Base-by-base conservation (phyloP, 2,797 vertebrate species). In the Enteromius argenteus region DNA sequence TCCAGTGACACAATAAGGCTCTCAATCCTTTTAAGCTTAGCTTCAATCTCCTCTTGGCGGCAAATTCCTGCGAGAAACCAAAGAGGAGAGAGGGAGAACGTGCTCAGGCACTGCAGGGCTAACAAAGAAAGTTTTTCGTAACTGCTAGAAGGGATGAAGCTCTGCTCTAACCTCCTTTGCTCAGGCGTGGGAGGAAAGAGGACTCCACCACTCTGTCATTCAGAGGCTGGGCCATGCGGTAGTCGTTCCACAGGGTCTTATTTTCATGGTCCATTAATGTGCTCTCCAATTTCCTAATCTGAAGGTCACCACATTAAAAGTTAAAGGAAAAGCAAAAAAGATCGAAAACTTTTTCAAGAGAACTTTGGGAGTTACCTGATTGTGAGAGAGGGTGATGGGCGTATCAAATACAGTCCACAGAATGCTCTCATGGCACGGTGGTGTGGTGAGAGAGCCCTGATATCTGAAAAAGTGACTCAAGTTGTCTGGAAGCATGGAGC, bases 401-500 rank as follows among this genome's bases (percentile, higher is more conserved):
- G 96, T 93, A 4, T 95, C 95, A 56, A 97, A 96, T 84, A 99
- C 88, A 0, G 96, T 97, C 97, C 97, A 99, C 68, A 93, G 89
- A 71, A 99, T 97, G 0, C 96, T 98, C 93, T 99, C 96, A 0
- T 93, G 96, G 89, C 98, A 99, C 0, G 98, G 97, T 0, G 98
- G 97, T 0, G 98, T 98, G 58, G 97, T 98, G 75, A 98, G 95
- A 0, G 97, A 99, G 21, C 98, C 98, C 1, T 92, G 32, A 86
- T 99, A 98, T 74, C 94, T 94, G 90, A 96, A 99, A 94, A 97
- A 98, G 56, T 95, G 89, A 0, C 88, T 88, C 6, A 95, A 86
- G 92, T 97, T 94, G 88, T 94, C 90, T 0, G 98, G 96, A 21
- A 99, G 92, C 97, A 99, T 96, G 84, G 96, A 92, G 68, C 91